A percentile compares a stretch with the other conserved stretches of the same genome.
Conservation (phyloP, 2,113 vertebrate species). For the Corydoras maculifer region DNA sequence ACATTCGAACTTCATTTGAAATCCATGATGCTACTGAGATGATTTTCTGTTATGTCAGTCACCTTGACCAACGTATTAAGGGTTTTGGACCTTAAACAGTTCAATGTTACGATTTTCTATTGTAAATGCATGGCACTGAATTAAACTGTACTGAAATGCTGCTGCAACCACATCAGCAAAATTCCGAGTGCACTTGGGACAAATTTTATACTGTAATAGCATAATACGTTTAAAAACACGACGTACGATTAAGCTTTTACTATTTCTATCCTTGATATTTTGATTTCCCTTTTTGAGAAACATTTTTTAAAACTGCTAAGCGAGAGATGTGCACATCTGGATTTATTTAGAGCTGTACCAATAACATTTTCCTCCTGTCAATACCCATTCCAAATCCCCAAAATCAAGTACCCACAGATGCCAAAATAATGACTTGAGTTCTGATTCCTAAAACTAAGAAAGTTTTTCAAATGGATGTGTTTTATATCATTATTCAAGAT, state of each 20-base stretch:
- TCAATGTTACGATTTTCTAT: no score
- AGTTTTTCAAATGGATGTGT: not conserved
- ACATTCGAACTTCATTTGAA: no score
- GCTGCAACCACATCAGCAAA: constrained; percentile 10
- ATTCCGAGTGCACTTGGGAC: not conserved
- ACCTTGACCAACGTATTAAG: no score
- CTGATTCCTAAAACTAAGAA: not conserved
- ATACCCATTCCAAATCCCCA: constrained; percentile 4
- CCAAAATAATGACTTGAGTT: constrained; percentile 1
- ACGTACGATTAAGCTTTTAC: no score
- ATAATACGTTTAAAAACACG: no score
- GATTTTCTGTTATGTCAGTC: no score
- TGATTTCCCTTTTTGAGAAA: constrained; percentile 1
- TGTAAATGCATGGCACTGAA: not conserved
- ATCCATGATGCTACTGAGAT: no score
- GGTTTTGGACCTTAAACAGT: no score
- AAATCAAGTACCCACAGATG: constrained; percentile 12
- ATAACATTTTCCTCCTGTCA: constrained; percentile 11
- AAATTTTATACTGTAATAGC: not conserved
- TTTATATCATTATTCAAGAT: not conserved
- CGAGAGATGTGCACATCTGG: constrained; percentile 14
- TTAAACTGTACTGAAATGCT: constrained; percentile 15
- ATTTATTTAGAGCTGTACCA: constrained; percentile 3
- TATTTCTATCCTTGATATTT: no score
- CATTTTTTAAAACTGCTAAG: constrained; percentile 13